Percentiles rank a stretch among this genome's conserved stretches.
phyloP scores from a whole-genome alignment of 2,113 vertebrate species.

The Oncorhynchus kisutch region DNA sequence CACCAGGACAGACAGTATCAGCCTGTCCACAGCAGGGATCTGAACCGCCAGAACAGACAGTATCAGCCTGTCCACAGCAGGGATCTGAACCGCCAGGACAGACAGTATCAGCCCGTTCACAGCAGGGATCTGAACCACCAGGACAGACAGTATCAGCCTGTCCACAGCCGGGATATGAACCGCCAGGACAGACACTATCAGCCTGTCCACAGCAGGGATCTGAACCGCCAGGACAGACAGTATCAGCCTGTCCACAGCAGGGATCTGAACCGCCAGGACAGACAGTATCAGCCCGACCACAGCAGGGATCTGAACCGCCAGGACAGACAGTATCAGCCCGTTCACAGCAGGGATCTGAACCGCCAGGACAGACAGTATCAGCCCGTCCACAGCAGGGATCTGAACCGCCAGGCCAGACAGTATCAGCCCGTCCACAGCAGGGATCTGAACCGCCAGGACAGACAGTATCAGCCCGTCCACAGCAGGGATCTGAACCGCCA shows the following conservation, averaged over 20 bases:
- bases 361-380: slow-evolving; percentile 26
- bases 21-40: background rate
- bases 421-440: too few species aligned
- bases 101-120: slow-evolving; percentile 31
- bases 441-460: background rate
- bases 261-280: background rate
- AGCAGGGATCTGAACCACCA: background rate
- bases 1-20: slow-evolving; percentile 28
- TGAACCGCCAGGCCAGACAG: background rate
- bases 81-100: background rate
- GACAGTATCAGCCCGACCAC: slow-evolving; percentile 30
- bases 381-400: slow-evolving; percentile 4
- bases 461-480: slow-evolving; percentile 31
- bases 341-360: background rate
- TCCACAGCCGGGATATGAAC: too few species aligned
- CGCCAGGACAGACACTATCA: slow-evolving; percentile 23
- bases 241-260: slow-evolving; percentile 17
- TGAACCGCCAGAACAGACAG: background rate
- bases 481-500: background rate
- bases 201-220: slow-evolving; percentile 3
- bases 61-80: slow-evolving; percentile 27
- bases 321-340: slow-evolving; percentile 26
- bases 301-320: too few species aligned
- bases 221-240: slow-evolving; percentile 17
- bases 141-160: background rate